Evolutionary conservation across 2,797 vertebrate genomes (phyloP).

Genomic region (Channallabes apus): DNA sequence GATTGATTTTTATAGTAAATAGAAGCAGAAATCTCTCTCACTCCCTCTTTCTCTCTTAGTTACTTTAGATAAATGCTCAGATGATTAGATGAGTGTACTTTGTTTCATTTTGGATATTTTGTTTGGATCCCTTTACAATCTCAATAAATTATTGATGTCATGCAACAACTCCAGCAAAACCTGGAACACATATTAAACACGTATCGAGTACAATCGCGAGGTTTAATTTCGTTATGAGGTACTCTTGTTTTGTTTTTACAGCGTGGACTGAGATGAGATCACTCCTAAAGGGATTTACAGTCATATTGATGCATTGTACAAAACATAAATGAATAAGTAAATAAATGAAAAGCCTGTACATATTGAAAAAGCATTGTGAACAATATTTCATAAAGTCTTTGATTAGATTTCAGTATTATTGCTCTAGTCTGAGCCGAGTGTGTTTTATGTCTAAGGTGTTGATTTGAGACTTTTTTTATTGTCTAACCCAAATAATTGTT

Average conservation of each 20-base stretch:
- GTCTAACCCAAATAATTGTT: too few species aligned
- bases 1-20: constrained; percentile 47
- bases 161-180: not conserved
- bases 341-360: not conserved
- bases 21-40: not conserved
- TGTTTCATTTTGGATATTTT: constrained; percentile 44
- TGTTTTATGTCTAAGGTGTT: not conserved
- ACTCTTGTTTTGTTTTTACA: not conserved
- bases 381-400: not conserved
- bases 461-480: not conserved
- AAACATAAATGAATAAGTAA: not conserved
- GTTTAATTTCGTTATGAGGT: constrained; percentile 30
- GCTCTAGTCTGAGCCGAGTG: not conserved
- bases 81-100: constrained; percentile 19
- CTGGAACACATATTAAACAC: not conserved
- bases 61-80: not conserved
- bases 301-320: not conserved
- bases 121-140: constrained; percentile 41
- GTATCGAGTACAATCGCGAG: not conserved
- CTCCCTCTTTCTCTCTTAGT: not conserved
- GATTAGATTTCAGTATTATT: not conserved
- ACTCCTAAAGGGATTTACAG: not conserved
- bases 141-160: constrained; percentile 42
- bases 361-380: not conserved
- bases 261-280: not conserved